Base-by-base conservation (phyloP, 2,888 invertebrate species). In the Luperina testacea region DNA sequence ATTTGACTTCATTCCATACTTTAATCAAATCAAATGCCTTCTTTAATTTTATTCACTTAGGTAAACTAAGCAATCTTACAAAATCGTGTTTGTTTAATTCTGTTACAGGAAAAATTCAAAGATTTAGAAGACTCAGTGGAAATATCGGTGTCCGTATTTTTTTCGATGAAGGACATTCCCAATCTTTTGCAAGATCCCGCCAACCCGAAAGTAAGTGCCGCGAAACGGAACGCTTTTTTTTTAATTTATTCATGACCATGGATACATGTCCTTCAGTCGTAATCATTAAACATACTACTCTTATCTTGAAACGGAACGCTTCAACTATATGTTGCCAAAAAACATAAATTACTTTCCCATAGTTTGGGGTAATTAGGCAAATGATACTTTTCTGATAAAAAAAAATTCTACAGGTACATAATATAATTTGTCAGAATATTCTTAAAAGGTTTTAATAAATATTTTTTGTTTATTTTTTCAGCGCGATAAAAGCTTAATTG, bases 81-180 rank as follows among this genome's bases (percentile, higher is more conserved):
- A 17, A 24, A 32, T 45, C 5, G 48, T 17, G 17, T 42, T 53
- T 15, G 4, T 7, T n/a, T 69, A 63, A 27, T 78, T 77, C 67
- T 61, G 2, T 81, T 95, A 9, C 93, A 97, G 97, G 95, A 95
- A 87, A 96, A 96, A 77, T 96, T 97, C 81, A 88, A 92, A 80
- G 95, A 97, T 64, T 87, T 97, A n/a, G 93, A 93, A 77, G 96
- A 97, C 48, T 94, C 97, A 0, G 93, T 97, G 5, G 97, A 97
- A 90, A 96, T 97, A 83, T 94, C 96, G 4, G 87, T 96, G 59
- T 94, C 97, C 0, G 94, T 95, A 63, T 97, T 97, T 88, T 97
- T 97, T 88, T 92, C 94, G 0, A 95, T 97, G 94, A 94, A 97
- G 81, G 97, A 97, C 77, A 94, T 97, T 69, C 97, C 97, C 0